Conservation (phyloP, 2,888 invertebrate species). For the Coronaproctus castanopsis region DNA sequence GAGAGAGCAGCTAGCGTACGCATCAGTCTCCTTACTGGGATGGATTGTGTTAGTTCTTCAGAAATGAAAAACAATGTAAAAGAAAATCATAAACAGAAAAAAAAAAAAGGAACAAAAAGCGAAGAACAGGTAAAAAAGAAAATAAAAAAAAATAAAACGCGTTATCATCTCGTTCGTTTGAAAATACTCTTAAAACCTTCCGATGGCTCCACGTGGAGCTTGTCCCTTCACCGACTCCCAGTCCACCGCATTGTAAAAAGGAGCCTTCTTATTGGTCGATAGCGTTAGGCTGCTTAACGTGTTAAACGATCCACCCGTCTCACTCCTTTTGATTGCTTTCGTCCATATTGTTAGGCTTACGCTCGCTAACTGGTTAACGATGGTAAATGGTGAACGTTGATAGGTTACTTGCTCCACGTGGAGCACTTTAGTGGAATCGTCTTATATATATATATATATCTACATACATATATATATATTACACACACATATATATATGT, state of each 20-base stretch:
- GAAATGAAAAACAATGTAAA: too few species aligned
- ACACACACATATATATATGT: too few species aligned
- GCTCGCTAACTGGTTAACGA: neutral
- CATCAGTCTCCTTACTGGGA: too few species aligned
- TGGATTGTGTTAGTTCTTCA: too few species aligned
- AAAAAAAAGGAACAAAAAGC: conserved; percentile 4
- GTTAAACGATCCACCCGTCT: neutral
- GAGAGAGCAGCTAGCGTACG: too few species aligned
- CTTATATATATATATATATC: neutral
- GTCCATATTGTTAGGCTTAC: too few species aligned
- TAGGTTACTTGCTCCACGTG: neutral
- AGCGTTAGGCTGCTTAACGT: neutral
- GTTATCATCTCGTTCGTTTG: conserved; percentile 15
- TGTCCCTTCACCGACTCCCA: neutral
- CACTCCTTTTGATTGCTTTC: neutral
- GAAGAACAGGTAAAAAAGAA: neutral
- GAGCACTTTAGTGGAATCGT: neutral
- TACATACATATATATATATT: too few species aligned
- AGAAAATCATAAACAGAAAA: conserved; percentile 6
- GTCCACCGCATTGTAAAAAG: neutral
- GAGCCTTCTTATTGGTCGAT: neutral
- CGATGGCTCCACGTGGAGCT: conserved; percentile 11
- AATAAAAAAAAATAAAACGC: conserved; percentile 1
- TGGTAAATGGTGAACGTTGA: neutral
- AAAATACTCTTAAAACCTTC: conserved; percentile 11